A percentile compares a stretch with the other conserved stretches of the same genome.
These are phyloP conservation scores for Vicugna pacos DNA, from an alignment of 2,113 vertebrate genomes.

Conservation along the genomic window DNA sequence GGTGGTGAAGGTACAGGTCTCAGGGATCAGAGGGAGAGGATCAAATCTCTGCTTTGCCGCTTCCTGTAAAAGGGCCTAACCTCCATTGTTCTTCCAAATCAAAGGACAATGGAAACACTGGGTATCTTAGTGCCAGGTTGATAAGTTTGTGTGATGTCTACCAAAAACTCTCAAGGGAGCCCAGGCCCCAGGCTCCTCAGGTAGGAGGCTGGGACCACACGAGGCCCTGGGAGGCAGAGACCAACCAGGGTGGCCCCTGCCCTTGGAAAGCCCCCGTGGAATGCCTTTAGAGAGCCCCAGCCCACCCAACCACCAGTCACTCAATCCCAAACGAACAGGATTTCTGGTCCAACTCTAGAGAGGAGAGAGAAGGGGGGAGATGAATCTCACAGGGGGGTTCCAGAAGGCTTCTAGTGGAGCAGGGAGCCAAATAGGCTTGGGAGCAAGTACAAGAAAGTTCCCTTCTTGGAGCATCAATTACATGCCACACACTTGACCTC, in stretches of 20 bases:
- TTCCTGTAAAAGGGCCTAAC: background rate
- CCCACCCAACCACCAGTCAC: background rate
- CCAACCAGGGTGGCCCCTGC: background rate
- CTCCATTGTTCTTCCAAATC: constrained; percentile 6
- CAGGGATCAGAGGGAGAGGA: background rate
- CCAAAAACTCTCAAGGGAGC: constrained; percentile 18
- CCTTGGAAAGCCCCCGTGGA: background rate
- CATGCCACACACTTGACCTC: background rate
- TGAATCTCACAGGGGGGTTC: background rate
- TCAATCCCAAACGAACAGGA: background rate
- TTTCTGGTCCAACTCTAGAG: background rate
- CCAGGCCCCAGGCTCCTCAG: background rate
- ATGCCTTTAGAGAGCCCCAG: background rate
- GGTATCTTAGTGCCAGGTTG: constrained; percentile 39
- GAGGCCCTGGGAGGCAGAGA: background rate
- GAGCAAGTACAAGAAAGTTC: background rate
- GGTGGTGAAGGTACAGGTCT: background rate
- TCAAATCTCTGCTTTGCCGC: background rate
- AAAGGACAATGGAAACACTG: constrained; percentile 33
- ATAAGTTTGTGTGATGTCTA: background rate
- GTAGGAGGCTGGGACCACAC: background rate
- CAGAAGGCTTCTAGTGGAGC: background rate
- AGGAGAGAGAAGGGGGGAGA: background rate
- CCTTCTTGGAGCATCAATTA: background rate
- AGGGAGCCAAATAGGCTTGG: background rate